Evolutionary conservation across 2,797 vertebrate genomes (phyloP).

Genomic region (Pipistrellus nathusii): DNA sequence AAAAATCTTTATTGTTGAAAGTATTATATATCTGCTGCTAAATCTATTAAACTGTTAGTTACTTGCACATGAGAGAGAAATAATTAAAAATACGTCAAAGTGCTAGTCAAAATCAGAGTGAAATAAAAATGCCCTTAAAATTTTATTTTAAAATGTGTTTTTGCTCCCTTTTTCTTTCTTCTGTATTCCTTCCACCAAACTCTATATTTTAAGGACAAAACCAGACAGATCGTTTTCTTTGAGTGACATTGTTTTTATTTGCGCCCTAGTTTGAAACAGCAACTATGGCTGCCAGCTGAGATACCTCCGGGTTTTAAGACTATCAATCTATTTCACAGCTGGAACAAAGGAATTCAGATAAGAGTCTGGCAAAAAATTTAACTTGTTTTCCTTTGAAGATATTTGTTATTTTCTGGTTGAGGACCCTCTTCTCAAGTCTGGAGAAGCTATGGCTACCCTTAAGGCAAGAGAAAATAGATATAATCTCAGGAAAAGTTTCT

Average conservation of each 20-base stretch:
- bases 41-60: neutral
- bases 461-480: neutral
- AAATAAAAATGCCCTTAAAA: slow-evolving; percentile 13
- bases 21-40: neutral
- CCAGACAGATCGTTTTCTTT: slow-evolving; percentile 3
- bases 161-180: neutral
- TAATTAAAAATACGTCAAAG: slow-evolving; percentile 45
- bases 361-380: neutral
- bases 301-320: neutral
- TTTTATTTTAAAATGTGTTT: neutral
- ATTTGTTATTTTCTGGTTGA: slow-evolving; percentile 42
- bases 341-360: slow-evolving; percentile 20
- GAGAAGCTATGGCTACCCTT: neutral
- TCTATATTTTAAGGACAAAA: slow-evolving; percentile 33
- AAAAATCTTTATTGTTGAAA: too few species aligned
- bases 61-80: slow-evolving; percentile 38
- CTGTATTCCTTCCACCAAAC: neutral
- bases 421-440: neutral
- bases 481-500: neutral
- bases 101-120: slow-evolving; percentile 23
- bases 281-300: neutral
- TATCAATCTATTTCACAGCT: slow-evolving; percentile 57
- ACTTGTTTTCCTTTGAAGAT: slow-evolving; percentile 11
- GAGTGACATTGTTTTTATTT: slow-evolving; percentile 36
- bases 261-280: slow-evolving; percentile 19